Evolutionary conservation across 2,888 invertebrate genomes (phyloP), one percentile per base, ranked within the genome.

Genomic region (Agonopterix subpropinquella): DNA sequence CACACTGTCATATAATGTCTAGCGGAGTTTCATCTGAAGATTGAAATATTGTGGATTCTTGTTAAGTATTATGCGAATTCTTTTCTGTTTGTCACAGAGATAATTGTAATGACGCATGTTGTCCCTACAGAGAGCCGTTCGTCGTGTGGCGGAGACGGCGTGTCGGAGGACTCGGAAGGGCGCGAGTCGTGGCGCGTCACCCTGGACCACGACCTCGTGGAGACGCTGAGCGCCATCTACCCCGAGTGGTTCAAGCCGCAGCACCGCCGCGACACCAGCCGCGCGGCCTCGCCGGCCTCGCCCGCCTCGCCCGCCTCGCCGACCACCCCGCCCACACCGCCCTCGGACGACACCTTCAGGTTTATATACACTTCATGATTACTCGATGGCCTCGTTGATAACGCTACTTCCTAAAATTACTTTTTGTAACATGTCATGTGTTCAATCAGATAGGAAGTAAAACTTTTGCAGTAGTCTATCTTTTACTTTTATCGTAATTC

Each of bases 171-270:
- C 73, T 91, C 93, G 89, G 92, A 92, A 83, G 90, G 89, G 82
- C 90, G 89, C 82, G 93, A 92, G 76, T 95, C 94, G 91, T 96
- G 96, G 96, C 94, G 94, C 90, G 93, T 96, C 80, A 95, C 96
- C 87, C 92, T 96, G 89, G 96, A 96, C 91, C 93, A 95, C 90
- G 96, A 96, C 90, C 92, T 96, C 73, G 92, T 96, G 82, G 95
- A 96, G 88, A 96, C 96, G 77, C 94, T 97, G 77, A 94, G 95
- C 82, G 94, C 95, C 71, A 95, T 96, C 84, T 96, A 96, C 89
- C 96, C 96, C 67, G 96, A 95, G 92, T 97, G 96, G 96, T 96
- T 97, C 90, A 94, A 94, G 77, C 83, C 83, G 64, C 85, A 85
- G 72, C 79, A 79, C 59, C 77, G 80, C 57, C 80, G 80, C 57